Base-by-base conservation (phyloP, 2,113 vertebrate genomes). In the Nyctereutes procyonoides region DNA sequence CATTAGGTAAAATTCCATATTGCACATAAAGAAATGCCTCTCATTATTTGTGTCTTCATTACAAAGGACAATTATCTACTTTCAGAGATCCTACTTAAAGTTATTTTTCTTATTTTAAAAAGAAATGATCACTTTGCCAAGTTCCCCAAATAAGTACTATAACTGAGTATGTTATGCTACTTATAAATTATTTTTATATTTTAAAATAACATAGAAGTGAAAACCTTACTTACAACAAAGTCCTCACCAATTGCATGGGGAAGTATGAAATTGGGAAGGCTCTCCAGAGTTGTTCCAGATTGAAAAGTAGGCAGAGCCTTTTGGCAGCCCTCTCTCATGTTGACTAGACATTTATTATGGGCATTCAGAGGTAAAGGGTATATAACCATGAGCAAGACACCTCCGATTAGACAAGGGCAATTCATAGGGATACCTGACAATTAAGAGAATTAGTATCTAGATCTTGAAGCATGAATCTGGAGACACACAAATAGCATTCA, bases 71-170 rank as follows among this genome's bases (percentile, higher is more conserved):
- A 11, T 53, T 62, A n/a, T 38, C 8, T 58, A 69, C 24, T 79
- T 56, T 17, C 58, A 63, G 51, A 85, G 19, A 53, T 17, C 3
- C 3, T 76, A 53, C 48, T 24, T n/a, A 55, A 88, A 53, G 8
- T 82, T 67, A 35, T 65, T 58, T 83, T 63, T 22, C 24, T 92
- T 38, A 69, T 56, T 67, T 74, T n/a, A 81, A 96, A 82, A 82
- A 77, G 3, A 86, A 74, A 53, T 26, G 22, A 77, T 77, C 65
- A 12, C 5, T 74, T n/a, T 88, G 8, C 16, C 94, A 95, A 83
- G 20, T 96, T 67, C 2, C 15, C 26, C 30, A 93, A 80, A 38
- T 73, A 73, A 24, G 17, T 53, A 56, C 71, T 43, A 43, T 15
- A 60, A 58, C 26, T 11, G 0, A 67, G 22, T 58, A n/a, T 26